These are phyloP conservation scores for Indicator indicator DNA, from an alignment of 2,113 vertebrate genomes.

Conservation along the genomic window DNA sequence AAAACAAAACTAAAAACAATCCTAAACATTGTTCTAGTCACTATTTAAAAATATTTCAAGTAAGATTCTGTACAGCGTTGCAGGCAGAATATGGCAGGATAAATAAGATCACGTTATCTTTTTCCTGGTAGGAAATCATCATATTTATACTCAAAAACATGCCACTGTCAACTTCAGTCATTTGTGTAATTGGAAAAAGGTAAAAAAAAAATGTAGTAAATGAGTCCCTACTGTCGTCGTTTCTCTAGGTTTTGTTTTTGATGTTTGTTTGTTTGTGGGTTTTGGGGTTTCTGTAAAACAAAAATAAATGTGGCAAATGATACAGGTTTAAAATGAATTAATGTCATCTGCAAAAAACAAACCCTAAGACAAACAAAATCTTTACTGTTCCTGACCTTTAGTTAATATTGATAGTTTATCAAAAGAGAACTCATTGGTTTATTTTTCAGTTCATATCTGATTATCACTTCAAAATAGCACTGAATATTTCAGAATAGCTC, in stretches of 20 bases:
- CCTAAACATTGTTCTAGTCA: constrained; percentile 51
- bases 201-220: constrained; percentile 46
- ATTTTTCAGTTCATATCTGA: constrained; percentile 57
- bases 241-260: not conserved
- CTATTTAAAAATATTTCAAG: constrained; percentile 68
- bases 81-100: constrained; percentile 42
- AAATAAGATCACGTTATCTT: constrained; percentile 52
- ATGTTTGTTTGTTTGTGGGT: no score
- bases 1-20: not conserved
- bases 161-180: constrained; percentile 54
- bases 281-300: not conserved
- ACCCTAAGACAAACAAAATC: constrained; percentile 55
- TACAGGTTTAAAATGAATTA: constrained; percentile 57
- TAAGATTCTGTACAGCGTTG: constrained; percentile 53
- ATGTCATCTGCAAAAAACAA: constrained; percentile 42
- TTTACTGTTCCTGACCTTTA: constrained; percentile 62
- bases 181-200: constrained; percentile 59
- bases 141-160: constrained; percentile 44
- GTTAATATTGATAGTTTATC: constrained; percentile 70
- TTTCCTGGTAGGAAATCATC: constrained; percentile 65
- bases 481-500: constrained; percentile 25
- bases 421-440: constrained; percentile 55
- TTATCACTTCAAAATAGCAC: constrained; percentile 62
- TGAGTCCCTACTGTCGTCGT: not conserved
- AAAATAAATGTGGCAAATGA: not conserved